Conservation (phyloP, 2,888 invertebrate species). For the Drosophila suboccidentalis region DNA sequence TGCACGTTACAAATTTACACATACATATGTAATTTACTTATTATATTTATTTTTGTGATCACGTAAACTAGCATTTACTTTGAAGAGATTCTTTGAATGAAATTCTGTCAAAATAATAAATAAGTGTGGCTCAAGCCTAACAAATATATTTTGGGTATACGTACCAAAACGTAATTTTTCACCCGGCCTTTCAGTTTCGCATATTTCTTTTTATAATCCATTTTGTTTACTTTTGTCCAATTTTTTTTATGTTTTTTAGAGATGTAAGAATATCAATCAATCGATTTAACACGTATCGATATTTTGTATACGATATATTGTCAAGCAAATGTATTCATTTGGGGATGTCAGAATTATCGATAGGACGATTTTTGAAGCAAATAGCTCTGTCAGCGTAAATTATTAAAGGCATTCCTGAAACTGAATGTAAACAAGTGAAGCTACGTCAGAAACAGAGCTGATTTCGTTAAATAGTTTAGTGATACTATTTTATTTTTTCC, state of each 20-base stretch:
- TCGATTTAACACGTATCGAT: not conserved
- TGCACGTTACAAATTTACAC: not conserved
- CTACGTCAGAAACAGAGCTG: too few species aligned
- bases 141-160: not conserved
- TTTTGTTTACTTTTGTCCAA: conserved; percentile 14
- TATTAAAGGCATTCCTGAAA: not conserved
- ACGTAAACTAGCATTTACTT: not conserved
- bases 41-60: not conserved
- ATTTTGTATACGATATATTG: not conserved
- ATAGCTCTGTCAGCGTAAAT: not conserved
- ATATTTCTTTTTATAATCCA: conserved; percentile 29
- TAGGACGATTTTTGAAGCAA: not conserved
- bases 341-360: not conserved
- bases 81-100: not conserved
- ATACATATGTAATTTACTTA: not conserved
- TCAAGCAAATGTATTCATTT: not conserved
- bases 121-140: too few species aligned
- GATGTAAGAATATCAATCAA: not conserved
- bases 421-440: too few species aligned
- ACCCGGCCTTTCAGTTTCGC: conserved; percentile 21
- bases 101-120: not conserved
- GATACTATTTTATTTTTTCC: too few species aligned
- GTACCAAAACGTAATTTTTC: conserved; percentile 20
- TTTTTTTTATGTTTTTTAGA: not conserved
- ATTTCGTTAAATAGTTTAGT: not conserved